Base-by-base conservation (phyloP, 92 coral and sea anemone genomes). In the Siderastrea radians region DNA sequence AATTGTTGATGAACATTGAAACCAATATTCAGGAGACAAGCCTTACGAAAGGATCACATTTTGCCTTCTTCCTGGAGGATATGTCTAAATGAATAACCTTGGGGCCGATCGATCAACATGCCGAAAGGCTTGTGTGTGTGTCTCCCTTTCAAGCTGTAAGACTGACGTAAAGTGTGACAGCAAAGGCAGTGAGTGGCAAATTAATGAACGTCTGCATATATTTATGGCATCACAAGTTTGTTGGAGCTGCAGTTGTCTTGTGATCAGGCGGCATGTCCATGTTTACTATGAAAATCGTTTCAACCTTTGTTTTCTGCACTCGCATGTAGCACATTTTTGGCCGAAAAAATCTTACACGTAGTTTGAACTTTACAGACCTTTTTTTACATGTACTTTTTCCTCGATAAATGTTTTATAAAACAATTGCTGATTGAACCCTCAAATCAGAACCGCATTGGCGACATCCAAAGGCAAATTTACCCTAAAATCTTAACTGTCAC, bases 301-400 rank as follows among this genome's bases (percentile, higher is more conserved):
- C 48, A 72, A 72, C 5, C 1, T 19, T 49, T 44, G 17, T 72
- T 48, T 72, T 43, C 76, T 16, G 76, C 58, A 15, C 57, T 72
- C 19, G 14, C 43, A 12, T 49, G 6, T 72, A 49, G 58, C 76
- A 72, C 76, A 5, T 72, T 72, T 72, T 72, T 72, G 76, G 48
- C 51, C 58, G 7, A 10, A 3, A 49, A 72, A 72, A 72, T 49
- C 58, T 44, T 44, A 72, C 14, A 7, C 3, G 7, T 57, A 16
- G 12, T 48, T 72, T 49, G 48, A 72, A 72, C 76, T 48, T 72
- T 49, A 13, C 76, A 72, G 38, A 48, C 6, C 48, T 72, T 72
- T 69, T 49, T 72, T 72, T 49, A n/a, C 76, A 12, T 2, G 58
- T 49, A 1, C 17, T 64, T 64, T 16, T 64, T 16, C 16, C 16